phyloP scores from a whole-genome alignment of 2,888 invertebrate species.

The Cosmopolites sordidus region DNA sequence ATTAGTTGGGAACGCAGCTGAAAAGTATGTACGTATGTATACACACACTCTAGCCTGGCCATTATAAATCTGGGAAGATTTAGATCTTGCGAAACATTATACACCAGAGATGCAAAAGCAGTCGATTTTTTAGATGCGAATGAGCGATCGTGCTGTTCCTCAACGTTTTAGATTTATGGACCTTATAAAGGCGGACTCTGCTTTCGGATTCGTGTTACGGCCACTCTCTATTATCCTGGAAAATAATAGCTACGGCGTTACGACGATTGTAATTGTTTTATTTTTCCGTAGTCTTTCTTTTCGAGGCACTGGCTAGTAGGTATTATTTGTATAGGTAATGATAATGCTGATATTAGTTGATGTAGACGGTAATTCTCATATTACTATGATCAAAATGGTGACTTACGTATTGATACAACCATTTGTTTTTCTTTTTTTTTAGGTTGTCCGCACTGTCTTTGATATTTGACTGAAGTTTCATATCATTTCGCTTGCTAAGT shows the following conservation, averaged over 20 bases:
- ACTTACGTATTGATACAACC: no score
- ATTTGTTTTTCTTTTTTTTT: no score
- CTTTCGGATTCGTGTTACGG: background rate
- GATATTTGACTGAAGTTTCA: no score
- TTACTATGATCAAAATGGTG: no score
- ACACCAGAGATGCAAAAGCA: conserved; percentile 28
- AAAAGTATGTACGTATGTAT: conserved; percentile 7
- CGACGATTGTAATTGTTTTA: no score
- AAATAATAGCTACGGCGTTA: background rate
- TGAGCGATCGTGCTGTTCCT: conserved; percentile 21
- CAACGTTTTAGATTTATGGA: conserved; percentile 23
- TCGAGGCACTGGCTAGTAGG: no score
- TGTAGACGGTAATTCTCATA: no score
- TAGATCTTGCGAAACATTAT: conserved; percentile 26
- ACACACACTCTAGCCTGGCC: conserved; percentile 8
- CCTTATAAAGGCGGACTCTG: conserved; percentile 16
- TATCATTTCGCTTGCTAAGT: no score
- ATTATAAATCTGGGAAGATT: conserved; percentile 25
- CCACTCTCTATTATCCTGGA: background rate
- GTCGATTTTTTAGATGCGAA: conserved; percentile 26
- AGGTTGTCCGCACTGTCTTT: no score
- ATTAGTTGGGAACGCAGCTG: conserved; percentile 19
- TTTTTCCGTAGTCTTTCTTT: no score
- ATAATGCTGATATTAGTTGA: no score
- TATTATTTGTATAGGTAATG: no score